Conservation (phyloP, 2,797 vertebrate genomes). For the Myripristis murdjan region DNA sequence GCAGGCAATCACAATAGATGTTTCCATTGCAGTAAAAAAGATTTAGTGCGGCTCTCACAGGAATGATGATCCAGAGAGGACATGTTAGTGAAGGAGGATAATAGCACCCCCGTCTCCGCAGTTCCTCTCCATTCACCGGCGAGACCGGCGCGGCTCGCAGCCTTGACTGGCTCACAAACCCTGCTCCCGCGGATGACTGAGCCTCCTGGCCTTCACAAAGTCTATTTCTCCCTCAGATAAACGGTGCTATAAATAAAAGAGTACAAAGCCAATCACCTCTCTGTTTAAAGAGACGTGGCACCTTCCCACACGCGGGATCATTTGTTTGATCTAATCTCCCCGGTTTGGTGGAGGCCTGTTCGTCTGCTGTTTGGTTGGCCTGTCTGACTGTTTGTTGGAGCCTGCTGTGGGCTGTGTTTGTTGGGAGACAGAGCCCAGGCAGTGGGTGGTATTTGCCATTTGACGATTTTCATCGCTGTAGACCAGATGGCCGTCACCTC, state of each 20-base stretch:
- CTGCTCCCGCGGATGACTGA: constrained; percentile 52
- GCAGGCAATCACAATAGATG: constrained; percentile 73
- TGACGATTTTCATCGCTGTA: constrained; percentile 59
- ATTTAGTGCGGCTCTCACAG: constrained; percentile 60
- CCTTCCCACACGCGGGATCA: constrained; percentile 49
- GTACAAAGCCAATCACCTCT: constrained; percentile 61
- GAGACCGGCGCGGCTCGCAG: constrained; percentile 9
- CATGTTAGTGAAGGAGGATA: constrained; percentile 61
- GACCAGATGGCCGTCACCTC: constrained; percentile 77
- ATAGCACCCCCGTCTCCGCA: constrained; percentile 42
- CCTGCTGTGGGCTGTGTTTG: constrained; percentile 42
- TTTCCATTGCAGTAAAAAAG: constrained; percentile 69
- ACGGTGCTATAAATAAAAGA: constrained; percentile 70
- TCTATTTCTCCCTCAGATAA: constrained; percentile 64
- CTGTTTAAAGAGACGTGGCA: constrained; percentile 69
- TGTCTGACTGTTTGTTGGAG: constrained; percentile 50
- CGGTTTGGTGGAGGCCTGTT: constrained; percentile 27
- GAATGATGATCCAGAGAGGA: constrained; percentile 66
- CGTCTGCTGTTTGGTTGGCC: constrained; percentile 15
- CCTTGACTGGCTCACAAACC: constrained; percentile 76
- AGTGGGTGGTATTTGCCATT: constrained; percentile 72
- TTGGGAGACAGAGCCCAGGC: constrained; percentile 41
- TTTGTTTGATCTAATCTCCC: constrained; percentile 72
- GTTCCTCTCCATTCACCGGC: constrained; percentile 15
- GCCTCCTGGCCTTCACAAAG: constrained; percentile 63